These are phyloP conservation scores for Carlito syrichta DNA, from an alignment of 2,113 vertebrate species.

Conservation along the genomic window DNA sequence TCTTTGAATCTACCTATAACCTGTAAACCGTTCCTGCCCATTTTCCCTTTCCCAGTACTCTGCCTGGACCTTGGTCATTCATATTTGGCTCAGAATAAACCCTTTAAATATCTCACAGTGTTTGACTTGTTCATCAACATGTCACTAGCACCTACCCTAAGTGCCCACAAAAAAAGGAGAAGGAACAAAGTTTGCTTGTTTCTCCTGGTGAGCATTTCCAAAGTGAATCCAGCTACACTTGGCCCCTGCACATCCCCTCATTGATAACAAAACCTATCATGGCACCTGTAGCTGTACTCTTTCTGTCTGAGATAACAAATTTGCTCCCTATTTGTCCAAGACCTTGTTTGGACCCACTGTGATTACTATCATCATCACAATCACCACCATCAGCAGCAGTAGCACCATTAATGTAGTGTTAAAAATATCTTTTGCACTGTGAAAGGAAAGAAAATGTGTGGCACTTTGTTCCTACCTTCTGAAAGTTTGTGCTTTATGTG, in stretches of 20 bases:
- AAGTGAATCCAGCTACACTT: background rate
- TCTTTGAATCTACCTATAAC: too few relatives aligned
- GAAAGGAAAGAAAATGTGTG: background rate
- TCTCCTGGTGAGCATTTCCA: background rate
- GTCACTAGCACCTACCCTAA: background rate
- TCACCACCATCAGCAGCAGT: accelerated
- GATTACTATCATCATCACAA: background rate
- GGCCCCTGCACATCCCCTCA: background rate
- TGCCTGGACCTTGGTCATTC: too few relatives aligned
- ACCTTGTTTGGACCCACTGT: background rate
- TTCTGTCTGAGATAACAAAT: background rate
- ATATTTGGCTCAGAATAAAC: too few relatives aligned
- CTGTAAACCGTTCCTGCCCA: too few relatives aligned
- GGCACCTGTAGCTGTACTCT: background rate
- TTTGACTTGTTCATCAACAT: too few relatives aligned
- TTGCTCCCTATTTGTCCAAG: background rate
- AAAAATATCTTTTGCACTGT: background rate
- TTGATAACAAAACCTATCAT: background rate
- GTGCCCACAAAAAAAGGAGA: background rate
- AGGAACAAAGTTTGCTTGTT: too few relatives aligned
- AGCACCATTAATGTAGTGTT: background rate
- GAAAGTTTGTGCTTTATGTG: background rate
- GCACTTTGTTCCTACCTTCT: background rate
- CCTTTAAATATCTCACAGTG: too few relatives aligned
- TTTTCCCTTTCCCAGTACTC: too few relatives aligned